Percentiles rank a stretch among this genome's conserved stretches.
Evolutionary conservation across 2,888 invertebrate genomes (phyloP).

Genomic region (Hyposoter dolosus): DNA sequence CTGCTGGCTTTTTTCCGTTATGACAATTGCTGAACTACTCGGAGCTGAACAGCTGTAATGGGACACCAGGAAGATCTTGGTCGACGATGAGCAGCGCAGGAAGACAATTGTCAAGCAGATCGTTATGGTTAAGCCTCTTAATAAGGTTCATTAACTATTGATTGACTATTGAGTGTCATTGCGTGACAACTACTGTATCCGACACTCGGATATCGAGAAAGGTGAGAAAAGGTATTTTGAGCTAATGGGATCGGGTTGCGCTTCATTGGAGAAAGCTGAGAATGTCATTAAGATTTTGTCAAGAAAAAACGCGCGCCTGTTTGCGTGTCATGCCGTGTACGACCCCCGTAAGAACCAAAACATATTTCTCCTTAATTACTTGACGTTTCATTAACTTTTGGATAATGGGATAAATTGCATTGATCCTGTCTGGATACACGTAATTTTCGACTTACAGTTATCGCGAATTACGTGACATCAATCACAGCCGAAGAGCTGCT

Average conservation of each 20-base stretch:
- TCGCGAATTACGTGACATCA: not conserved
- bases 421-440: not conserved
- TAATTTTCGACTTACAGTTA: not conserved
- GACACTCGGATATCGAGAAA: conserved; percentile 24
- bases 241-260: not conserved
- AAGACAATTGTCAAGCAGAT: not conserved
- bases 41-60: not conserved
- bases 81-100: not conserved
- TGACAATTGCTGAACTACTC: not conserved
- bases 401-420: not conserved
- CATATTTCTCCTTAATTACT: not conserved
- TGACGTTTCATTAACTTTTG: not conserved
- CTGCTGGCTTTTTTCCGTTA: not conserved
- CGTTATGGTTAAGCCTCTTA: not conserved
- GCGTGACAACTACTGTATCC: conserved; percentile 39
- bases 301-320: not conserved
- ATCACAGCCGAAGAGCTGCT: not conserved
- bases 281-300: not conserved
- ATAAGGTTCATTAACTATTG: conserved; percentile 18
- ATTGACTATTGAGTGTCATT: conserved; percentile 10
- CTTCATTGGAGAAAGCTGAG: conserved; percentile 6
- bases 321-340: not conserved
- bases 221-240: conserved; percentile 27
- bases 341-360: too few species aligned
- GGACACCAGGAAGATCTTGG: conserved; percentile 1